Evolutionary conservation across 2,113 vertebrate genomes (phyloP).

Genomic region (Irena cyanogastra): DNA sequence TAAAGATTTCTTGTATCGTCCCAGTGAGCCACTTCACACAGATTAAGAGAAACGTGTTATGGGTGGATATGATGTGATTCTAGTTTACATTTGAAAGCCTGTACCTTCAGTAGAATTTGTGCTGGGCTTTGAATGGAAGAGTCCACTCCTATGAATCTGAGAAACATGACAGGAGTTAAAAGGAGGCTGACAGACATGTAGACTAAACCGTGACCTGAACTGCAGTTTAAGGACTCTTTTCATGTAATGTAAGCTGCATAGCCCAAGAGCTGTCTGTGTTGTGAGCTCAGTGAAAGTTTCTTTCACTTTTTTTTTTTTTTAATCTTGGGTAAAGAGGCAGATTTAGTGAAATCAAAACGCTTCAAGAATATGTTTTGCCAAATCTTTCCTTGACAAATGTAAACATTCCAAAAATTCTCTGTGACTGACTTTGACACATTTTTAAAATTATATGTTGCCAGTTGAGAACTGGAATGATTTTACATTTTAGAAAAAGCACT

Average conservation of each 20-base stretch:
- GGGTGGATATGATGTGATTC: background rate
- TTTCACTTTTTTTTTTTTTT: background rate
- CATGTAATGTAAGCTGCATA: background rate
- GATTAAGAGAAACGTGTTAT: background rate
- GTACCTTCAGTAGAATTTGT: background rate
- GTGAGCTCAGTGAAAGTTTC: background rate
- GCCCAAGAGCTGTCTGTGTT: background rate
- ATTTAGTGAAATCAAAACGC: constrained; percentile 40
- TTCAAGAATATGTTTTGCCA: background rate
- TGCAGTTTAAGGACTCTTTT: background rate
- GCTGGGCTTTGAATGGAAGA: background rate
- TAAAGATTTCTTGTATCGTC: background rate
- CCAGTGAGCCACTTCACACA: background rate
- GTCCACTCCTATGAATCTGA: background rate
- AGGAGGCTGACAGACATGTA: background rate
- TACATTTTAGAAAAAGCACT: background rate
- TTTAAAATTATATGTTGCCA: background rate
- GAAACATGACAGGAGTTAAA: background rate
- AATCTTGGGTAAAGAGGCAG: background rate
- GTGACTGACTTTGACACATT: background rate
- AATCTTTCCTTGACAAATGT: background rate
- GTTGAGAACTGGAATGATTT: background rate
- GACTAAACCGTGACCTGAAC: background rate
- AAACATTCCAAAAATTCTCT: constrained; percentile 38
- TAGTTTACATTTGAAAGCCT: background rate